phyloP scores from a whole-genome alignment of 1,140 invertebrate species.

The Sycobia sp. region DNA sequence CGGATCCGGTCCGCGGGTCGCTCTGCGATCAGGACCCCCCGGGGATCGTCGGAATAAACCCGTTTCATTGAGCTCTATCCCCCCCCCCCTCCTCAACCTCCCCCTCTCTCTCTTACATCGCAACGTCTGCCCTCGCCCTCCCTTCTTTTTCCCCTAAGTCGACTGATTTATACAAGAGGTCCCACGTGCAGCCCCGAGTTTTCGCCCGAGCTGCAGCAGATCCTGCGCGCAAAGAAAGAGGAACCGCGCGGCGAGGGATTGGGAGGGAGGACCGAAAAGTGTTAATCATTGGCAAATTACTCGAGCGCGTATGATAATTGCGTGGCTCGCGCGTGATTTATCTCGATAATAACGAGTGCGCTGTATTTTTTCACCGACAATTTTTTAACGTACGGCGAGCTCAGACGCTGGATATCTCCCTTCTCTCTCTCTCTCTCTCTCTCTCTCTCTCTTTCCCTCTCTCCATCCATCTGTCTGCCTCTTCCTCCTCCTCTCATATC shows the following conservation, averaged over 20 bases:
- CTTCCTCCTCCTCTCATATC: no score
- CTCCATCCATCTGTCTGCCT: no score
- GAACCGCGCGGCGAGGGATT: background rate
- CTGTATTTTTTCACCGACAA: no score
- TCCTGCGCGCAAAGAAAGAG: background rate
- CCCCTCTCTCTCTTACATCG: no score
- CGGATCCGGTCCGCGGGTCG: conserved; percentile 35
- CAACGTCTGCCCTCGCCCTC: no score
- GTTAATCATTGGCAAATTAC: conserved; percentile 17
- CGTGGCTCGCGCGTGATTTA: conserved; percentile 55
- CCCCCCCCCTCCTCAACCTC: no score
- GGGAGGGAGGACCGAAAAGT: conserved; percentile 16
- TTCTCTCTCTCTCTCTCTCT: no score
- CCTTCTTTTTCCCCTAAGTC: no score
- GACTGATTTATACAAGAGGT: conserved; percentile 34
- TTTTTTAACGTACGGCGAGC: no score
- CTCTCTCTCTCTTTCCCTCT: no score
- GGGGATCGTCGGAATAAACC: conserved; percentile 48
- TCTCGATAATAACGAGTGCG: background rate
- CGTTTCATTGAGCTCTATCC: conserved; percentile 57
- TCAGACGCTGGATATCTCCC: no score
- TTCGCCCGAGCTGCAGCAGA: background rate
- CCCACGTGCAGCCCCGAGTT: no score
- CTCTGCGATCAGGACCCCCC: conserved; percentile 47
- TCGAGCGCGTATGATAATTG: conserved; percentile 40